These are phyloP conservation scores for Synanthedon myopaeformis DNA, from an alignment of 2,888 invertebrate species.

Conservation along the genomic window DNA sequence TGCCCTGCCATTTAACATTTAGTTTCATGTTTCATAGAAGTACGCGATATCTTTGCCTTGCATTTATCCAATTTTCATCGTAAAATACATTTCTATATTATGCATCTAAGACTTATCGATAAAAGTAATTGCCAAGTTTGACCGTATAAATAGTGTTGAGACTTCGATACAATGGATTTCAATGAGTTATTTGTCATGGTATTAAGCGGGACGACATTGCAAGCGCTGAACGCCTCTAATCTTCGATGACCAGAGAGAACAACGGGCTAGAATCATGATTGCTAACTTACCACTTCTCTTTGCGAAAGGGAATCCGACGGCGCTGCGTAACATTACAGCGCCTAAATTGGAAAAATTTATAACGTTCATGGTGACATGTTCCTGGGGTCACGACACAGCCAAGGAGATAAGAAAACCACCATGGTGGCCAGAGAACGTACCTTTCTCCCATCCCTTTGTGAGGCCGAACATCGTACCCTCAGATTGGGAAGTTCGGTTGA, in stretches of 20 bases:
- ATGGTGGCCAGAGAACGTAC: constrained; percentile 79
- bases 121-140: constrained; percentile 12
- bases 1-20: neutral
- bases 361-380: constrained; percentile 82
- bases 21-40: neutral
- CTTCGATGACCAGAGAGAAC: constrained; percentile 57
- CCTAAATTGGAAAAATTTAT: constrained; percentile 77
- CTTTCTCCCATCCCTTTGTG: constrained; percentile 74
- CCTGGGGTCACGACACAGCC: constrained; percentile 74
- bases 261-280: constrained; percentile 69
- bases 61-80: constrained; percentile 30
- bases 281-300: constrained; percentile 80
- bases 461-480: constrained; percentile 54
- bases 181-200: constrained; percentile 43
- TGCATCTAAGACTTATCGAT: too few relatives aligned
- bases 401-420: constrained; percentile 72
- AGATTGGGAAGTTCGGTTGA: constrained; percentile 74
- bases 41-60: constrained; percentile 24
- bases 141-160: constrained; percentile 13
- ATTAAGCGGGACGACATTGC: constrained; percentile 40
- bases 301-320: constrained; percentile 78
- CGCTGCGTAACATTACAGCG: constrained; percentile 72
- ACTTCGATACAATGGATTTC: constrained; percentile 24
- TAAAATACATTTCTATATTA: constrained; percentile 8
- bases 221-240: constrained; percentile 45